Evolutionary conservation across 2,113 vertebrate genomes (phyloP).

Genomic region (Bos javanicus): DNA sequence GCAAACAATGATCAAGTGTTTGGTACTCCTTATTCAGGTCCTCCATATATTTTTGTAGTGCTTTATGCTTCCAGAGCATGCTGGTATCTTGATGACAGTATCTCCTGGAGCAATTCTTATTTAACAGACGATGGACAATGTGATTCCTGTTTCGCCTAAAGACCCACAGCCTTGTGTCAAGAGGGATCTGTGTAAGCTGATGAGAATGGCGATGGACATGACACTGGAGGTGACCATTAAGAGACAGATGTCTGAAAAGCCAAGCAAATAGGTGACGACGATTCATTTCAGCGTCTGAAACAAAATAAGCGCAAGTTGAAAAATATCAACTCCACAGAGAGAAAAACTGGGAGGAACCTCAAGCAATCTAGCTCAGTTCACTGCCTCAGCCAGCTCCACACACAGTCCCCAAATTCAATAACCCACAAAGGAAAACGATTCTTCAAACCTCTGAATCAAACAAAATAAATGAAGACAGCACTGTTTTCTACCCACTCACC

Average conservation of each 20-base stretch:
- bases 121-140: not conserved
- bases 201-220: not conserved
- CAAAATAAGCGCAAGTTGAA: not conserved
- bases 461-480: slow-evolving; percentile 15
- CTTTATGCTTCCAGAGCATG: slow-evolving; percentile 76
- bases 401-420: not conserved
- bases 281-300: slow-evolving; percentile 81
- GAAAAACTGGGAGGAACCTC: not conserved
- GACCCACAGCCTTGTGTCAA: slow-evolving; percentile 19
- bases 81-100: slow-evolving; percentile 68
- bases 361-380: slow-evolving; percentile 11
- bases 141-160: slow-evolving; percentile 58
- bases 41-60: slow-evolving; percentile 80
- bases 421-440: not conserved
- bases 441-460: slow-evolving; percentile 24
- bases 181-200: slow-evolving; percentile 34
- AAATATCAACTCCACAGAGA: not conserved
- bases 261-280: slow-evolving; percentile 54
- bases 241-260: slow-evolving; percentile 61
- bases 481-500: not conserved
- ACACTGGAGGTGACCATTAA: slow-evolving; percentile 15
- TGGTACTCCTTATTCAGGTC: slow-evolving; percentile 79
- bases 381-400: not conserved
- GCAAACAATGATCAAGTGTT: slow-evolving; percentile 67
- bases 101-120: slow-evolving; percentile 59